phyloP scores from a whole-genome alignment of 2,113 vertebrate species.

The Odontophorus gujanensis region DNA sequence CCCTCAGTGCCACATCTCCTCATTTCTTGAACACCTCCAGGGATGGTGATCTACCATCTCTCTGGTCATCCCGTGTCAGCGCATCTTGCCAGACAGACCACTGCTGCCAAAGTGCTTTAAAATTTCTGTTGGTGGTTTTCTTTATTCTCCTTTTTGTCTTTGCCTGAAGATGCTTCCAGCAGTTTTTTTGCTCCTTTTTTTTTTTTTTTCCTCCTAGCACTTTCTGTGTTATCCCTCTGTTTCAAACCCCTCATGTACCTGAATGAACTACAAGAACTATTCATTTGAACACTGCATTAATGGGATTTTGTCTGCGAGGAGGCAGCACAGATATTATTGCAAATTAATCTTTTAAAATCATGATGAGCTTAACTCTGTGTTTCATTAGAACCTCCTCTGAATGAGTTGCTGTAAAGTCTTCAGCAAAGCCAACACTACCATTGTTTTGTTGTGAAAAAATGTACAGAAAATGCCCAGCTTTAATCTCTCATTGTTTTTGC shows the following conservation, averaged over 20 bases:
- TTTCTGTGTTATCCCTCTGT: not conserved
- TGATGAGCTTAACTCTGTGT: not conserved
- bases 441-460: no score
- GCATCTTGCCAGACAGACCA: not conserved
- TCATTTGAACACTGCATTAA: not conserved
- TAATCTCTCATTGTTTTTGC: not conserved
- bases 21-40: no score
- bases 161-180: not conserved
- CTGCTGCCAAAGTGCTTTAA: not conserved
- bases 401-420: not conserved
- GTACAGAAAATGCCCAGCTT: not conserved
- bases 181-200: not conserved
- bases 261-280: not conserved
- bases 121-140: not conserved
- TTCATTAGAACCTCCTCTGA: not conserved
- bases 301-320: not conserved
- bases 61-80: no score
- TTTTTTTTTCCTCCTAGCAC: not conserved
- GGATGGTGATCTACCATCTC: no score
- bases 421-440: not conserved
- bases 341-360: not conserved
- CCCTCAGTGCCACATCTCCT: no score
- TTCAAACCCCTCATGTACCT: no score
- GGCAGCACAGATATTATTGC: not conserved
- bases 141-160: not conserved